These are phyloP conservation scores for Epizoanthus scotinus DNA, from an alignment of 92 coral and sea anemone genomes.

Conservation along the genomic window DNA sequence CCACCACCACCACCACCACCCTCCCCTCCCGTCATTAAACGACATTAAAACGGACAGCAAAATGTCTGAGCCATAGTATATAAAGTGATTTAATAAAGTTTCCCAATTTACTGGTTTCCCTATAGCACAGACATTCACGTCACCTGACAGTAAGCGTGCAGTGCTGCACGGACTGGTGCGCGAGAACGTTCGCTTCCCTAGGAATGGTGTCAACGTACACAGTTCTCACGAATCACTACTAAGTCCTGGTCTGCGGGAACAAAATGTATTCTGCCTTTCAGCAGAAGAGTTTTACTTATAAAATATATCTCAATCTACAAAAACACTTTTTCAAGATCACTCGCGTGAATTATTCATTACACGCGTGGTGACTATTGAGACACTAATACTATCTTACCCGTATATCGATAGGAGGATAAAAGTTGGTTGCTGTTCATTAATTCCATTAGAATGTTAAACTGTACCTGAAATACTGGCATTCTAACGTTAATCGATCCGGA, in stretches of 20 bases:
- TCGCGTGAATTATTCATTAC: constrained; percentile 8
- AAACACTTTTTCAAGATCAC: neutral
- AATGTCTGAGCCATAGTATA: too few species aligned
- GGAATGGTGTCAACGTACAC: too few species aligned
- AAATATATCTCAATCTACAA: neutral
- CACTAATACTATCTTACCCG: neutral
- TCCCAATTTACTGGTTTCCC: too few species aligned
- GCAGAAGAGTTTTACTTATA: neutral
- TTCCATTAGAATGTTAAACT: neutral
- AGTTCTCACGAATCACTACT: neutral
- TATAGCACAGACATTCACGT: too few species aligned
- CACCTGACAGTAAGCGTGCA: too few species aligned
- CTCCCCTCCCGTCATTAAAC: too few species aligned
- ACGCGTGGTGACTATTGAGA: constrained; percentile 14
- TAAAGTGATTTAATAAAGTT: too few species aligned
- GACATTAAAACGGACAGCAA: too few species aligned
- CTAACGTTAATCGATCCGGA: neutral
- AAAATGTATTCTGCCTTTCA: neutral
- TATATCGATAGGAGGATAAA: neutral
- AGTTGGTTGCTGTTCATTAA: neutral
- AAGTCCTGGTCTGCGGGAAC: neutral
- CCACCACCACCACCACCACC: too few species aligned
- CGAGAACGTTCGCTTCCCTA: too few species aligned
- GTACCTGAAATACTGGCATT: neutral
- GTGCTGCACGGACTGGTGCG: too few species aligned